These are phyloP conservation scores for Otolemur crassicaudatus DNA, from an alignment of 2,797 vertebrate species.

Conservation along the genomic window DNA sequence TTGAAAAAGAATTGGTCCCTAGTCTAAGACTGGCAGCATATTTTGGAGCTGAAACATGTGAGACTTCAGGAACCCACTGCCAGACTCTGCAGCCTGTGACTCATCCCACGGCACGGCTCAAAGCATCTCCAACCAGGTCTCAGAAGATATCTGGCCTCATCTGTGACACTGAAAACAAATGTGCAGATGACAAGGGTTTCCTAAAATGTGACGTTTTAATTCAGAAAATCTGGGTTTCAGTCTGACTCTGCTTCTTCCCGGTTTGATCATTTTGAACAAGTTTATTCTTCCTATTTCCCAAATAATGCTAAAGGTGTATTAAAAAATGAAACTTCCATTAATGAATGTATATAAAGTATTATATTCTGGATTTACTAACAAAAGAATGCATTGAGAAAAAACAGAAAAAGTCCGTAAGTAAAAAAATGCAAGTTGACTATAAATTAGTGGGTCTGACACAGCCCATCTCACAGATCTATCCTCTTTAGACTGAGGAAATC, in stretches of 20 bases:
- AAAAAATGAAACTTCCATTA: not conserved
- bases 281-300: not conserved
- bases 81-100: rapidly evolving
- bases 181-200: not conserved
- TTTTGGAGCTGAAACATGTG: too few relatives aligned
- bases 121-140: not conserved
- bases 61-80: too few relatives aligned
- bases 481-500: not conserved
- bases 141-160: not conserved
- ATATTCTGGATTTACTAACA: not conserved
- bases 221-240: not conserved
- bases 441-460: not conserved
- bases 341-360: too few relatives aligned
- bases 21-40: rapidly evolving
- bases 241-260: not conserved
- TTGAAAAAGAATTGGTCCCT: not conserved
- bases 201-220: not conserved
- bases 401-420: not conserved
- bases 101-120: rapidly evolving
- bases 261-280: not conserved
- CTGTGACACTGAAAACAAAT: not conserved
- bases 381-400: not conserved
- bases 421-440: not conserved
- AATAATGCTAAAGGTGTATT: not conserved
- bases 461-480: rapidly evolving